phyloP scores from a whole-genome alignment of 2,888 invertebrate genomes.

The Diaphora mendica region DNA sequence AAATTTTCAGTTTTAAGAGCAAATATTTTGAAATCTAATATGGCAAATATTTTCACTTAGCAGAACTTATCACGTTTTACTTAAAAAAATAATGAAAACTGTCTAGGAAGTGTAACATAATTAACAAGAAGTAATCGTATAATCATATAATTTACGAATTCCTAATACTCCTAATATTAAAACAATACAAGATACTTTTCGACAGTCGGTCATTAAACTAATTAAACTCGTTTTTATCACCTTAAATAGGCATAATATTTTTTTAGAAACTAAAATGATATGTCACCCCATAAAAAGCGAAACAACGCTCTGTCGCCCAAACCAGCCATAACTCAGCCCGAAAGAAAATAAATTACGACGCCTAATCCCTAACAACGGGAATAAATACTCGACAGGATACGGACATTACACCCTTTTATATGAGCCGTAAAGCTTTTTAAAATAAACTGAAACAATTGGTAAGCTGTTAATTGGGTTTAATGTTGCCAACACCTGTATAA shows the following conservation, averaged over 20 bases:
- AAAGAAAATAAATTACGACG: conserved; percentile 80
- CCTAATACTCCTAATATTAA: neutral
- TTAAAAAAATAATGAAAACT: too few relatives aligned
- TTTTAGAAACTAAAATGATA: conserved; percentile 59
- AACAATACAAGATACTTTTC: conserved; percentile 16
- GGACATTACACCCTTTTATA: conserved; percentile 66
- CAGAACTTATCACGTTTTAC: too few relatives aligned
- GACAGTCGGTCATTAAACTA: conserved; percentile 49
- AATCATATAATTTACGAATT: too few relatives aligned
- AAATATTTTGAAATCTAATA: too few relatives aligned
- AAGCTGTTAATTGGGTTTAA: conserved; percentile 35
- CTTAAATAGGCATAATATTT: conserved; percentile 50
- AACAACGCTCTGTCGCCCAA: conserved; percentile 75
- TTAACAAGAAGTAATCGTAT: too few relatives aligned
- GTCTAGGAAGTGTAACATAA: too few relatives aligned
- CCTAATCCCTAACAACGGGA: conserved; percentile 71
- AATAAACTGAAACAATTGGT: conserved; percentile 64
- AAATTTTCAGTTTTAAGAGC: too few relatives aligned
- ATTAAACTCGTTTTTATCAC: conserved; percentile 46
- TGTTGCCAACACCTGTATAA: conserved; percentile 39
- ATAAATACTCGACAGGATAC: conserved; percentile 75
- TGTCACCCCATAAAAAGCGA: conserved; percentile 69
- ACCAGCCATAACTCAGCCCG: conserved; percentile 70
- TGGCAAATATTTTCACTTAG: too few relatives aligned
- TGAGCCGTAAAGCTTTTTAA: conserved; percentile 69